phyloP scores from a whole-genome alignment of 2,888 invertebrate species.

The Cosmorhoe ocellata region DNA sequence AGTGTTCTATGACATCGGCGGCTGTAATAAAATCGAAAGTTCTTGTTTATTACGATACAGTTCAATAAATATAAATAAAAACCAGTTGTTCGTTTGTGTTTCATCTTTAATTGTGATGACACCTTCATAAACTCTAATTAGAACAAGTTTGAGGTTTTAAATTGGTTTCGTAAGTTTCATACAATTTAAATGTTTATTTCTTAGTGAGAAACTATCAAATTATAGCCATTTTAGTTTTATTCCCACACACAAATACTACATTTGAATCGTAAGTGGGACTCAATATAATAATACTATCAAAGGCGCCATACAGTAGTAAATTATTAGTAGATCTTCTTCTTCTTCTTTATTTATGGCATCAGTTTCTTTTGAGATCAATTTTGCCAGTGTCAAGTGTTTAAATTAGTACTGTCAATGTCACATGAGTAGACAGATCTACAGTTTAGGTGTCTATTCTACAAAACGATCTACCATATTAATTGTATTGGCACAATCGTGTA shows the following conservation, averaged over 20 bases:
- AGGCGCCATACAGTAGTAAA: too few species aligned
- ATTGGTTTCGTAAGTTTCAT: conserved; percentile 13
- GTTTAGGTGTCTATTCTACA: too few species aligned
- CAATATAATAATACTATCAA: background rate
- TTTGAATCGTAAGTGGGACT: background rate
- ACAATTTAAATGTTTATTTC: conserved; percentile 14
- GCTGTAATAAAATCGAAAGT: conserved; percentile 48
- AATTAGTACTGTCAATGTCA: too few species aligned
- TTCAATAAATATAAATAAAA: conserved; percentile 43
- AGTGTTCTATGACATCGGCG: background rate
- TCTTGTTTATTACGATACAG: conserved; percentile 48
- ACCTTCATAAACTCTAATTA: conserved; percentile 36
- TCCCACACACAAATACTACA: conserved; percentile 1
- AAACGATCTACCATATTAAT: too few species aligned
- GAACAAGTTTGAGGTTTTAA: conserved; percentile 23
- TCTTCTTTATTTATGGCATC: too few species aligned
- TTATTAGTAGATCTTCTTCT: too few species aligned
- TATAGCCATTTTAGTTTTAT: conserved; percentile 3
- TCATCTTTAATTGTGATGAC: conserved; percentile 46
- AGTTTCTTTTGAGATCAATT: too few species aligned
- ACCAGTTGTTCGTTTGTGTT: conserved; percentile 43
- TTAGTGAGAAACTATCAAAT: conserved; percentile 11
- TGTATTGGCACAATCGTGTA: too few species aligned
- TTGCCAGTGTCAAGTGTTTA: too few species aligned
- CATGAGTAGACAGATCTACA: too few species aligned